phyloP scores from a whole-genome alignment of 2,888 invertebrate species.

The Pollenia amentaria region DNA sequence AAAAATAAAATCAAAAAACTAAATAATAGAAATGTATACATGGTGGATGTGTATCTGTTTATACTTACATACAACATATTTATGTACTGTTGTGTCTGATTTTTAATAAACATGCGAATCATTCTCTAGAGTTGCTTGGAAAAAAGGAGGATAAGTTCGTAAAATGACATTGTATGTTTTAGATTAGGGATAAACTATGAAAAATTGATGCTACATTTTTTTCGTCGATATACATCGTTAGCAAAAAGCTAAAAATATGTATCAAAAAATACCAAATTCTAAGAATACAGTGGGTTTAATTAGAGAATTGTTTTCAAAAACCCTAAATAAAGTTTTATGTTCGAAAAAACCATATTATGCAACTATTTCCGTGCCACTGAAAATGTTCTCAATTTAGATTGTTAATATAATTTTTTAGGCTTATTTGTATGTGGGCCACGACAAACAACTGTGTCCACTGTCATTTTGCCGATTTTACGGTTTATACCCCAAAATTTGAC shows the following conservation, averaged over 20 bases:
- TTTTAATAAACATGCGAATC: neutral
- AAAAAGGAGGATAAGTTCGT: neutral
- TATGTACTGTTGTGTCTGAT: neutral
- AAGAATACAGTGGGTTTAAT: neutral
- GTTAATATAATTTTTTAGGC: too few species aligned
- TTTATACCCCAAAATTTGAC: too few species aligned
- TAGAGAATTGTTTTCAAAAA: too few species aligned
- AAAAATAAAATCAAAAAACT: neutral
- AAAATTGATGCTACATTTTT: slow-evolving; percentile 10
- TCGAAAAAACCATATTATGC: too few species aligned
- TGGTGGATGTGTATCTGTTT: too few species aligned
- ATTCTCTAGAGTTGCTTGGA: neutral
- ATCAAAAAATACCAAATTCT: neutral
- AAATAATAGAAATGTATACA: neutral
- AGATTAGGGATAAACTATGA: slow-evolving; percentile 24
- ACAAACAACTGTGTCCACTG: too few species aligned
- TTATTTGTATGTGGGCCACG: too few species aligned
- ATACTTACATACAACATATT: too few species aligned
- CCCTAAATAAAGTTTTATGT: too few species aligned
- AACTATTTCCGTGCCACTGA: too few species aligned
- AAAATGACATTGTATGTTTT: slow-evolving; percentile 23
- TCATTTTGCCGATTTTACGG: too few species aligned
- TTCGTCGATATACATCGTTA: slow-evolving; percentile 1
- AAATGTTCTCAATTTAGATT: too few species aligned
- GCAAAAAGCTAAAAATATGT: neutral